Evolutionary conservation across 2,888 invertebrate genomes (phyloP), one percentile per base, ranked within the genome.

Genomic region (Pharmacophagus antenor): DNA sequence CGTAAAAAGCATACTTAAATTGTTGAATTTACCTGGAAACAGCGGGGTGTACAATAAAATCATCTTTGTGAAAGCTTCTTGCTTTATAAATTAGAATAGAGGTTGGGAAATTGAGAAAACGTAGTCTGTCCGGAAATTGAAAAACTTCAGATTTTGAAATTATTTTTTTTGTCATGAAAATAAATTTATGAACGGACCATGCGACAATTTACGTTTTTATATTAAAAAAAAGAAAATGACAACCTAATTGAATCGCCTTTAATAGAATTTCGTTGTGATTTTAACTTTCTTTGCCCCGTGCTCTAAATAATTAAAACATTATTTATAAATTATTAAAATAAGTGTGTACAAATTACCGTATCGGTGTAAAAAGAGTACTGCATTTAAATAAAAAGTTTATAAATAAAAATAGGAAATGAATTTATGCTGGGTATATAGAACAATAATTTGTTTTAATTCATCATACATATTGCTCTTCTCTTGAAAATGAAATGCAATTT

Each of bases 51-150:
- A 80, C 82, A 83, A 84, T 84, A 80, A 87, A 84, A 85, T 82
- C 80, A 84, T 84, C 79, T 80, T 74, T 78, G 72, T 73, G 73
- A 80, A 79, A 82, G 80, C 81, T 76, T 77, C 77, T 84, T 80
- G 82, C 82, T 78, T 77, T 83, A 84, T 80, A 79, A 85, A 84
- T 86, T 85, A 84, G 81, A 76, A 80, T 69, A 78, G 70, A 81
- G 79, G 81, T 79, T 71, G 76, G 77, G 73, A 84, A 82, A 86
- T 84, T 84, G 82, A 78, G 81, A 82, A 79, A 85, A 82, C 80
- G 80, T 80, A 76, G 79, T 76, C 73, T 73, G 80, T 74, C 82
- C 86, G 88, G 89, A 88, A 88, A 89, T 88, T 88, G 88, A 87
- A 88, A 89, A 89, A 88, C 82, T 89, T 88, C 79, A 82, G 77